Conservation (phyloP, 2,797 vertebrate species). For the Cynodonichthys magdalenae region DNA sequence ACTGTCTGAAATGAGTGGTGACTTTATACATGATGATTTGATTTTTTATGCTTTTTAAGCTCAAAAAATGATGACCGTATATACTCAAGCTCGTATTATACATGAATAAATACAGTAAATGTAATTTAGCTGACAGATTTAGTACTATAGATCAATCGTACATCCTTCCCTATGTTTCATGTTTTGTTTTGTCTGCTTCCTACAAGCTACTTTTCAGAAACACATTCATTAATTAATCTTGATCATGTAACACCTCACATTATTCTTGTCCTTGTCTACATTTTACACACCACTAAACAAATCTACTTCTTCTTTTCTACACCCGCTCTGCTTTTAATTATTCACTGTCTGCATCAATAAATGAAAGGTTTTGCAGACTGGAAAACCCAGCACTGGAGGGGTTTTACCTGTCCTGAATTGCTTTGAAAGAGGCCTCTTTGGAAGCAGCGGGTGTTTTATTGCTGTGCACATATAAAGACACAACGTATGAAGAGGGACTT, state of each 20-base stretch:
- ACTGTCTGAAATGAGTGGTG: no score
- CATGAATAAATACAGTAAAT: no score
- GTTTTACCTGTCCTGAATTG: slow-evolving; percentile 62
- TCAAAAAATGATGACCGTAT: no score
- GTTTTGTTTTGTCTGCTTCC: neutral
- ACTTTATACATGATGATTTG: no score
- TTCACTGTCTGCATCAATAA: slow-evolving; percentile 60
- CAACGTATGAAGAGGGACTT: slow-evolving; percentile 8
- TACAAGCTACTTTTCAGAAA: slow-evolving; percentile 25
- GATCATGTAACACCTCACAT: slow-evolving; percentile 17
- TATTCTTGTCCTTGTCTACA: slow-evolving; percentile 25
- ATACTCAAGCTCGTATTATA: no score
- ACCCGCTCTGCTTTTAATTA: slow-evolving; percentile 49
- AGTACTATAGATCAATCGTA: no score
- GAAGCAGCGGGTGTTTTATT: slow-evolving; percentile 11
- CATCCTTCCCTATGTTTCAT: neutral
- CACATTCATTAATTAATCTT: slow-evolving; percentile 31
- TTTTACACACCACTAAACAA: slow-evolving; percentile 45
- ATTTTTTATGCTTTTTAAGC: no score
- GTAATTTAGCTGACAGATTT: neutral
- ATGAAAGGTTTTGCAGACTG: slow-evolving; percentile 60
- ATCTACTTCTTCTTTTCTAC: slow-evolving; percentile 14
- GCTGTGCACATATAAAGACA: slow-evolving; percentile 36
- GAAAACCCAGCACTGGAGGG: slow-evolving; percentile 29
- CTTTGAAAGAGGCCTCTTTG: slow-evolving; percentile 26